Evolutionary conservation across 2,888 invertebrate genomes (phyloP).

Genomic region (Achlya flavicornis): DNA sequence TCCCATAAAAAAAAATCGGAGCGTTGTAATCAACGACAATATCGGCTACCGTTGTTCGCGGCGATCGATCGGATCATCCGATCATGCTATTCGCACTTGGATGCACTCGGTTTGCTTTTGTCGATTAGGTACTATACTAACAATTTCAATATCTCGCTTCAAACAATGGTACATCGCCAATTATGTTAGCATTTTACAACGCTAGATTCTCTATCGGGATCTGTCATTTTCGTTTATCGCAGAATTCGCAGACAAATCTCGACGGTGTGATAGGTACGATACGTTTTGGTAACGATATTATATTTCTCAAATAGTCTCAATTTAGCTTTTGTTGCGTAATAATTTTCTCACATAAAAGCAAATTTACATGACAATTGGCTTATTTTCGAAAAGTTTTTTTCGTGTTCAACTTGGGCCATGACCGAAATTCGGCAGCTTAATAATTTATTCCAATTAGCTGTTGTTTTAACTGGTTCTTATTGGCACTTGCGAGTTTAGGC

Average conservation of each 20-base stretch:
- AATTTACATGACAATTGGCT: background rate
- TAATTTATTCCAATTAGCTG: background rate
- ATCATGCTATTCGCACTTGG: constrained; percentile 38
- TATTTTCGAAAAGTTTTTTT: background rate
- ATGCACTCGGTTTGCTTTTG: constrained; percentile 39
- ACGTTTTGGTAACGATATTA: too few species aligned
- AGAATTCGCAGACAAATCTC: constrained; percentile 11
- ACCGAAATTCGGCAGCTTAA: background rate
- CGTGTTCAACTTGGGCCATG: background rate
- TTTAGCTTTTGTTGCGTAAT: too few species aligned
- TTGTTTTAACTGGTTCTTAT: background rate
- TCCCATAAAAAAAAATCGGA: constrained; percentile 55
- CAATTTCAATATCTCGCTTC: too few species aligned
- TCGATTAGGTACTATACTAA: constrained; percentile 23
- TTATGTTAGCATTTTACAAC: constrained; percentile 47
- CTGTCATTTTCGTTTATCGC: constrained; percentile 34
- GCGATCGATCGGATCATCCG: constrained; percentile 16
- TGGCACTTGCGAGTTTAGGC: background rate
- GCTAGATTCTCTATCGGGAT: constrained; percentile 32
- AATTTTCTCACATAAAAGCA: too few species aligned
- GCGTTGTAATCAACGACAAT: constrained; percentile 51
- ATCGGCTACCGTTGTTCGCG: constrained; percentile 53
- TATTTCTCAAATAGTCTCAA: too few species aligned
- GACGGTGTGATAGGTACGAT: too few species aligned
- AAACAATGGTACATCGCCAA: too few species aligned